Base-by-base conservation (phyloP, 1,140 invertebrate genomes). In the Pachypsylla venusta region DNA sequence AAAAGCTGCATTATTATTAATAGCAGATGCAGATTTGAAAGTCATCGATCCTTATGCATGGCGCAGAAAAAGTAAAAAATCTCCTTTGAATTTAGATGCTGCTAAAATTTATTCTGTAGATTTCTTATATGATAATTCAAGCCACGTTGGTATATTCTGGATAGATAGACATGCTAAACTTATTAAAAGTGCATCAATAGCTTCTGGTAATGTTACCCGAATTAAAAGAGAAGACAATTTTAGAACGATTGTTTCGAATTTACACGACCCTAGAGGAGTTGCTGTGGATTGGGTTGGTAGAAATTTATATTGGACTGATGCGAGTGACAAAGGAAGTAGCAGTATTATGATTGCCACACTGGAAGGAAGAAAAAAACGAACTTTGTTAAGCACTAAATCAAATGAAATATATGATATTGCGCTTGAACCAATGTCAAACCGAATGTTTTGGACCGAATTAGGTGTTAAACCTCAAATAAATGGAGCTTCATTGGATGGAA, bases 391-490 rank as follows among this genome's bases (percentile, higher is more conserved):
- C 14, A 75, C 73, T 7, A 73, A 76, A 48, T 68, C 83, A 57
- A 73, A 77, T 67, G 76, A 82, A 63, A 79, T 80, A 2, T 71
- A 75, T 63, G 77, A 79, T 62, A 81, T 89, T 65, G 82, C 79
- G 13, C 71, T 88, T 3, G 82, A 85, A 67, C 84, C 85, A 2
- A 67, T 70, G 28, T 72, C 75, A 55, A 79, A 83, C 1, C 67
- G 73, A 54, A 81, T 93, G 77, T 92, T 83, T 68, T 93, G 90
- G 89, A 81, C 81, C 1, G 87, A 92, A 68, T 90, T 85, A 83
- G 82, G 83, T 12, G 67, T 74, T 14, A 74, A 76, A 19, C 42
- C 67, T 13, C 73, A 74, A 14, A 87, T 90, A 62, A 77, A 84
- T 69, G 71, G 78, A 1, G 77, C 81, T 3, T 75, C 76, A 5